Conservation (phyloP, 2,888 invertebrate species). For the Drosophila eohydei region DNA sequence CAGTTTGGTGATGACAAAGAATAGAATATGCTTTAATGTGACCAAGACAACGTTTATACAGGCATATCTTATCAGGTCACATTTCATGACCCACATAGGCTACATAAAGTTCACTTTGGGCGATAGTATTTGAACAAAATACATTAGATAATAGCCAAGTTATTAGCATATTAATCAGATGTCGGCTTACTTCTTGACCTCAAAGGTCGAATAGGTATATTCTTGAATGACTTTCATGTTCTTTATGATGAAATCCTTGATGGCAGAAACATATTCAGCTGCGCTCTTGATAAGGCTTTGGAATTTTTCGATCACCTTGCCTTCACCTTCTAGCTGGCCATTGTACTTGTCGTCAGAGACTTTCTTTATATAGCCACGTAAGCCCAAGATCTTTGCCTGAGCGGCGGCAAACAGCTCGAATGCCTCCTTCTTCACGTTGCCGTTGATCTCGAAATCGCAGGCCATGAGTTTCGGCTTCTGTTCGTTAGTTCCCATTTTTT, state of each 20-base stretch:
- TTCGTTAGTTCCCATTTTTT: slow-evolving; percentile 31
- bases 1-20: slow-evolving; percentile 30
- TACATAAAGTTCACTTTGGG: too few relatives aligned
- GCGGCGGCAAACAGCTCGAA: slow-evolving; percentile 58
- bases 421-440: slow-evolving; percentile 52
- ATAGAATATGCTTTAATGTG: not conserved
- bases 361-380: slow-evolving; percentile 59
- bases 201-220: slow-evolving; percentile 57
- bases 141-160: not conserved
- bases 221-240: slow-evolving; percentile 23
- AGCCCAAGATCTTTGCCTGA: slow-evolving; percentile 48
- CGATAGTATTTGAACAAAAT: not conserved
- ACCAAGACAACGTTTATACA: not conserved
- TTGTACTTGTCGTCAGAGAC: slow-evolving; percentile 35
- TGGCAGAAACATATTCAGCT: slow-evolving; percentile 53
- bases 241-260: not conserved
- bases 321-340: slow-evolving; percentile 60
- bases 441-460: slow-evolving; percentile 63
- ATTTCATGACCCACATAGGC: not conserved
- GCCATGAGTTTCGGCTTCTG: slow-evolving; percentile 28
- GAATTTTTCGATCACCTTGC: slow-evolving; percentile 61
- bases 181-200: slow-evolving; percentile 17
- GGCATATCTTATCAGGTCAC: not conserved
- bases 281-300: slow-evolving; percentile 52
- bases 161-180: too few relatives aligned